Conservation (phyloP, 2,113 vertebrate species). For the Gallinago undulata region DNA sequence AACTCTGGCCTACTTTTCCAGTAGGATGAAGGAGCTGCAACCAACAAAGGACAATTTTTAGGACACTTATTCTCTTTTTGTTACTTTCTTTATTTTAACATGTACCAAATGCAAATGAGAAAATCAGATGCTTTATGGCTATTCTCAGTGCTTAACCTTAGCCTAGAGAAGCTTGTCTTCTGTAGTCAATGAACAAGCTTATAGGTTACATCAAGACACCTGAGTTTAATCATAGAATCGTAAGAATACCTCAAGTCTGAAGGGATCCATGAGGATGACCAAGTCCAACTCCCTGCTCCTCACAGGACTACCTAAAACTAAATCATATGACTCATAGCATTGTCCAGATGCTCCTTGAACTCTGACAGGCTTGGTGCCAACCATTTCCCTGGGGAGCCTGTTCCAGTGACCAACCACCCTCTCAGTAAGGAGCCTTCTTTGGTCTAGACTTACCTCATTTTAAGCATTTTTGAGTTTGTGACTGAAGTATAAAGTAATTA, state of each 20-base stretch:
- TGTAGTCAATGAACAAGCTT: not conserved
- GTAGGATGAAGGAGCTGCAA: not conserved
- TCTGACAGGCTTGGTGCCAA: not conserved
- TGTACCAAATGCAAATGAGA: not conserved
- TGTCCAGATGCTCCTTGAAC: not conserved
- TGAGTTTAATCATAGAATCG: not conserved
- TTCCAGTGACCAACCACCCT: not conserved
- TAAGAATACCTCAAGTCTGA: not conserved
- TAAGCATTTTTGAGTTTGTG: not conserved
- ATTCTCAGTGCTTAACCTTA: not conserved
- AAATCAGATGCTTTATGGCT: not conserved
- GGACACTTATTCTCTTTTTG: not conserved
- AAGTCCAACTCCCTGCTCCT: not conserved
- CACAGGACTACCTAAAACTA: not conserved
- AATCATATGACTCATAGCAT: not conserved
- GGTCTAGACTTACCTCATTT: not conserved
- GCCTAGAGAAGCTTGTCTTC: not conserved
- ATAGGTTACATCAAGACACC: not conserved
- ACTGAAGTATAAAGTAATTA: not conserved
- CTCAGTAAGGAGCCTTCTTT: not conserved
- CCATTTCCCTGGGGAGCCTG: not conserved
- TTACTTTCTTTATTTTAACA: not conserved
- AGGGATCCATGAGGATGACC: not conserved
- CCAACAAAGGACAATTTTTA: not conserved
- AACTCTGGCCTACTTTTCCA: not conserved